phyloP scores from a whole-genome alignment of 2,888 invertebrate species.

The Stictocephala bisonia region DNA sequence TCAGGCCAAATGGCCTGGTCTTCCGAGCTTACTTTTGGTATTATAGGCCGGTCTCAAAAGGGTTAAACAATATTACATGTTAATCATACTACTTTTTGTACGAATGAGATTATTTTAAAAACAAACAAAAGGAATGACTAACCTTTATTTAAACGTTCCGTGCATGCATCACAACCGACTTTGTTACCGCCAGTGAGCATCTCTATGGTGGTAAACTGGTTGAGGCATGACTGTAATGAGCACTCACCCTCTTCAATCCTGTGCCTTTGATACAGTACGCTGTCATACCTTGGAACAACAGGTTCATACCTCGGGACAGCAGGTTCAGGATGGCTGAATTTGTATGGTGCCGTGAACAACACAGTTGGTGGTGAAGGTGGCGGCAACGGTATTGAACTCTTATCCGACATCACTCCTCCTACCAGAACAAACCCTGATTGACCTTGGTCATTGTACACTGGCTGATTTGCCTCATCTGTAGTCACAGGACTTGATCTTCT shows the following conservation, averaged over 20 bases:
- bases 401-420: not conserved
- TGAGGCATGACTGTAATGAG: constrained; percentile 89
- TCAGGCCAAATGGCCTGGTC: too few species aligned
- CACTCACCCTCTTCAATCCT: constrained; percentile 82
- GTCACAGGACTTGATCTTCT: too few species aligned
- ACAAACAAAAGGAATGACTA: constrained; percentile 7
- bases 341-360: constrained; percentile 2
- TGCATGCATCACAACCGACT: constrained; percentile 93
- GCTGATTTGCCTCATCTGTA: constrained; percentile 6
- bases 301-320: not conserved
- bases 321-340: not conserved
- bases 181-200: constrained; percentile 92
- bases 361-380: constrained; percentile 1
- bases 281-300: not conserved
- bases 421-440: constrained; percentile 33
- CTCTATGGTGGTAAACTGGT: constrained; percentile 92
- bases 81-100: not conserved
- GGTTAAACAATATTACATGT: too few species aligned
- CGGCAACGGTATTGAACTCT: constrained; percentile 7
- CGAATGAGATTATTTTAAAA: not conserved
- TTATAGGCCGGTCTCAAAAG: too few species aligned
- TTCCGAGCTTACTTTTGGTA: too few species aligned
- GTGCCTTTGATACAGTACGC: constrained; percentile 70
- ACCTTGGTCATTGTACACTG: not conserved
- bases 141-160: constrained; percentile 73